These are phyloP conservation scores for Kryptolebias ocellatus DNA, from an alignment of 2,797 vertebrate genomes.

Conservation along the genomic window DNA sequence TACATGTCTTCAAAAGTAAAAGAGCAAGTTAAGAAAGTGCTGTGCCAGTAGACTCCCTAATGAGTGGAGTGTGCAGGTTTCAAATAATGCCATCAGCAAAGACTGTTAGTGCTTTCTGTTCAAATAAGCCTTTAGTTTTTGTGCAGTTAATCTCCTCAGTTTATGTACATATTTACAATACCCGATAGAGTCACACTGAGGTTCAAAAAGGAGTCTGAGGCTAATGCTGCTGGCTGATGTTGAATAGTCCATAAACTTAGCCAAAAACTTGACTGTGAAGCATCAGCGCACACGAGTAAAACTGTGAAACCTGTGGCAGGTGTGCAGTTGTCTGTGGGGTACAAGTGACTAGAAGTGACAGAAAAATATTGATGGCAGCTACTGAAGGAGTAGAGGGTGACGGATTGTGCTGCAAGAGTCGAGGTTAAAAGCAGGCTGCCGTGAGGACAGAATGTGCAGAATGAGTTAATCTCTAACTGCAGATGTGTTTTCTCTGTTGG, in stretches of 20 bases:
- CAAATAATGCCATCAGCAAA: constrained; percentile 4
- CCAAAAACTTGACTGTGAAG: neutral
- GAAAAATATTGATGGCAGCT: constrained; percentile 3
- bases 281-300: neutral
- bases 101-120: constrained; percentile 5
- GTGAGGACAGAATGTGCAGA: constrained; percentile 3
- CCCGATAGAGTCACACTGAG: too few species aligned
- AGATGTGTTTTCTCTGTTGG: constrained; percentile 5
- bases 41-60: too few species aligned
- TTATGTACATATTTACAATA: neutral
- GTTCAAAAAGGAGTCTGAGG: too few species aligned
- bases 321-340: neutral
- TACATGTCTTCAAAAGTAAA: too few species aligned
- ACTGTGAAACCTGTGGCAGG: neutral
- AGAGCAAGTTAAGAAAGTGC: neutral
- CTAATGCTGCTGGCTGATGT: neutral
- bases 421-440: neutral
- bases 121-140: too few species aligned
- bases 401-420: neutral
- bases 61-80: neutral
- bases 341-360: constrained; percentile 4
- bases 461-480: neutral
- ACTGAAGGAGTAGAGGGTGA: constrained; percentile 1
- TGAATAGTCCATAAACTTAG: neutral
- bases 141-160: neutral